These are phyloP conservation scores for Cataglyphis cursor DNA, from an alignment of 2,888 invertebrate species.

Conservation along the genomic window DNA sequence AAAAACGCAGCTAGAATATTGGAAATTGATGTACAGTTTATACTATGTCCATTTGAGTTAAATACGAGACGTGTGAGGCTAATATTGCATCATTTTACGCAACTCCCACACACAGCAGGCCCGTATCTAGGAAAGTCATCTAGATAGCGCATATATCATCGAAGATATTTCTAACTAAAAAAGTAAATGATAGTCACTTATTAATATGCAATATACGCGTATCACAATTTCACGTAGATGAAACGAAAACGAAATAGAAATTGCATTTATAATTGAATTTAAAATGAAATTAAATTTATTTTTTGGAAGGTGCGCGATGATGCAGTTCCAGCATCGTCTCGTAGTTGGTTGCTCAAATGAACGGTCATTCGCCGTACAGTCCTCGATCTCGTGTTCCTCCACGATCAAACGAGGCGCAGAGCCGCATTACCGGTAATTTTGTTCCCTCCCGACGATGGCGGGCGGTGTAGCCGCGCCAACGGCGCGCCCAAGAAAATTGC, in stretches of 20 bases:
- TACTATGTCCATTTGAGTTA: not conserved
- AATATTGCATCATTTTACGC: conserved; percentile 50
- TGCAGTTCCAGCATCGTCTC: conserved; percentile 1
- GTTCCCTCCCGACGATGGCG: conserved; percentile 42
- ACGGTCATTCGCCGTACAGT: conserved; percentile 23
- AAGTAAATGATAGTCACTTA: not conserved
- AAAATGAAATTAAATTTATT: not conserved
- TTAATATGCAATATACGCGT: not conserved
- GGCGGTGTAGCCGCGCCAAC: conserved; percentile 38
- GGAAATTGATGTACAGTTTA: not conserved
- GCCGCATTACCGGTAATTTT: conserved; percentile 63
- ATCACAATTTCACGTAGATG: not conserved
- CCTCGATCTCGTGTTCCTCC: conserved; percentile 29
- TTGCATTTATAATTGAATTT: not conserved
- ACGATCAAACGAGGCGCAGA: conserved; percentile 32
- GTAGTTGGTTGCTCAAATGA: not conserved
- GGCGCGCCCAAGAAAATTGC: conserved; percentile 67
- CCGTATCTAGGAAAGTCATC: not conserved
- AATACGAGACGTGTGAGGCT: conserved; percentile 10
- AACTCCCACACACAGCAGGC: conserved; percentile 23
- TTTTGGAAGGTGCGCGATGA: not conserved
- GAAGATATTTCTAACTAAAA: not conserved
- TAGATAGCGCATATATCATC: not conserved
- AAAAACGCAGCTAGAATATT: not conserved
- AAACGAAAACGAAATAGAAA: not conserved